Base-by-base conservation (phyloP, 2,888 invertebrate species). In the Caenorhabditis sp. region DNA sequence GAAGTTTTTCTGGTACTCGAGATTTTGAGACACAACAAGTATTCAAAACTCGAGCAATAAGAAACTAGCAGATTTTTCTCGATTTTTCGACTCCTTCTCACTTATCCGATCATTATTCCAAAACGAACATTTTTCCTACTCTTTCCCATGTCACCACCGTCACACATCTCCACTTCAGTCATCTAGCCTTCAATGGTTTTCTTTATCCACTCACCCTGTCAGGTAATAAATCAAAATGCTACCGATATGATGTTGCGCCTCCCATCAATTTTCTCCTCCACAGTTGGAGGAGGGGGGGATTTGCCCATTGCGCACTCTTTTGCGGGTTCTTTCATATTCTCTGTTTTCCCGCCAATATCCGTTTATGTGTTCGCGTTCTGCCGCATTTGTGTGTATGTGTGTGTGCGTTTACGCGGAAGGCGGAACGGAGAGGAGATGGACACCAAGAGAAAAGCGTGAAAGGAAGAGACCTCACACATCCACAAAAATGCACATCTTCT, bases 341-440 rank as follows among this genome's bases (percentile, higher is more conserved):
- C n/a, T 41, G 26, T 44, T 38, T 31, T 44, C 44, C 63, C 69
- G 54, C 69, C 63, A 44, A 77, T 63, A 79, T 79, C 70, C 79
- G 79, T 79, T 79, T 79, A 72, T 79, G 77, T 63, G 77, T 76
- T 76, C 74, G 49, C 66, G 56, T 58, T 75, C 47, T 58, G 68
- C 35, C 44, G 28, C 16, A 68, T 63, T 47, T 61, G 49, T 61
- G 44, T 73, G 41, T 73, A 5, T 47, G 47, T 47, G 47, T 47
- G 47, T 47, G 41, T 66, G 61, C 8, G 41, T 54, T 59, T 49
- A 51, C 38, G 79, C 70, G 63, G 70, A 70, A 44, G 47, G 51
- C 24, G 51, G 44, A 70, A 19, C 7, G 19, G 47, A 47, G 47
- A 47, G 12, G 44, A 44, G 44, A n/a, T 16, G 44, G 44, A 35